Base-by-base conservation (phyloP, 1,140 invertebrate genomes). In the Aphis craccivora region DNA sequence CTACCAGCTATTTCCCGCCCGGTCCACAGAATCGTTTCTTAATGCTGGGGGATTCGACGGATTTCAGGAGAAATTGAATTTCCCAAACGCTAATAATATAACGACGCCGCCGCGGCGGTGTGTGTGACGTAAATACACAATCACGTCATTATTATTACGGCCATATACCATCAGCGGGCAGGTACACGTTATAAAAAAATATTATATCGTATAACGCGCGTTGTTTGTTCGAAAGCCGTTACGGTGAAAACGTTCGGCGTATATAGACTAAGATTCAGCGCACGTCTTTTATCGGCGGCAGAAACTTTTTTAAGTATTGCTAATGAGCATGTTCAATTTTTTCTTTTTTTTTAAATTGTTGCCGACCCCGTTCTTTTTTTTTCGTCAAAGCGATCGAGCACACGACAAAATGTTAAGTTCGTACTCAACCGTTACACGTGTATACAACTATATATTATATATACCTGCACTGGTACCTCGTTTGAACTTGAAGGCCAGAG, bases 271-370 rank as follows among this genome's bases (percentile, higher is more conserved):
- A 76, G 14, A 76, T 76, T 76, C 60, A 76, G 60, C 30, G 30
- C 60, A n/a, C 60, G 60, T 76, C 60, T 14, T 30, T 76, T 76
- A 76, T 76, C 60, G 60, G 60, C 2, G 30, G 48, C 48, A 51
- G n/a, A 76, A n/a, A 76, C 60, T 67, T 76, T 76, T 76, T 76
- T 76, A 76, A 76, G 60, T 76, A 76, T 76, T 76, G 60, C 60
- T 76, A 76, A 76, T 76, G 60, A 76, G 60, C 11, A n/a, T n/a
- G 60, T 76, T 35, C 14, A 30, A 76, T 76, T 76, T 76, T n/a
- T 67, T 67, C 2, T 30, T 30, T 14, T 25, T 67, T 40, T 40
- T 40, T 14, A n/a, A 67, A n/a, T 76, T 76, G n/a, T 76, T 18
- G 30, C n/a, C 14, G 60, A 76, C n/a, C 11, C 14, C 30, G n/a